Evolutionary conservation across 2,113 vertebrate species (phyloP), one percentile per base, ranked within the genome.

Genomic region (Pongo pygmaeus): DNA sequence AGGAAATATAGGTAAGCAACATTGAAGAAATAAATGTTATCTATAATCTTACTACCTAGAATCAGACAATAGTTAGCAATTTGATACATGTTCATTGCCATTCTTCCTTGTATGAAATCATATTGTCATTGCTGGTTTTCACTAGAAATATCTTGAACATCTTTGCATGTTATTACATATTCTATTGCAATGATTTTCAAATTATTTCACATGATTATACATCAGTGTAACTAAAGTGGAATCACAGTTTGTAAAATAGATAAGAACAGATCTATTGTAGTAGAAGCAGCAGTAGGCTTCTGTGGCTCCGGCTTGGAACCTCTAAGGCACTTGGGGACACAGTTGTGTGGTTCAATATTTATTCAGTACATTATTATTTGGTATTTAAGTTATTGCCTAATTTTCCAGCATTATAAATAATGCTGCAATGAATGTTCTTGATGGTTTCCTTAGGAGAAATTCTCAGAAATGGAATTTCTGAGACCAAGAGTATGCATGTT

Each of bases 401-500:
- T 88, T 94, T 83, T 74, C 46, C 6, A 75, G n/a, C 86, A 48
- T 46, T 70, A 46, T 75, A 50, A 84, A 35, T 91, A 79, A 79
- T 80, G 50, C 61, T 40, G 0, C 38, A 70, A 13, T 92, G 64
- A 72, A 25, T 72, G 52, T 81, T 87, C 75, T 64, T 81, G 14
- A 50, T 93, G 55, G 67, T 78, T 87, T 84, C 43, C 59, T 50
- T 52, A 85, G 46, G 81, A 25, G 52, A 89, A 75, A 75, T 93
- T 93, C 32, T 67, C 86, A 81, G 55, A 69, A 67, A 23, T 86
- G 46, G n/a, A 78, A 77, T 96, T 92, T 81, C 32, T 84, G 77
- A 84, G 48, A 77, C 70, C 32, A 55, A 40, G 6, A 18, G 32
- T 93, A 43, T 80, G 8, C 57, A 40, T 50, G 3, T 77, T 69